A percentile compares a stretch with the other conserved stretches of the same genome.
phyloP scores from a whole-genome alignment of 2,113 vertebrate species.

The Ailuropoda melanoleuca region DNA sequence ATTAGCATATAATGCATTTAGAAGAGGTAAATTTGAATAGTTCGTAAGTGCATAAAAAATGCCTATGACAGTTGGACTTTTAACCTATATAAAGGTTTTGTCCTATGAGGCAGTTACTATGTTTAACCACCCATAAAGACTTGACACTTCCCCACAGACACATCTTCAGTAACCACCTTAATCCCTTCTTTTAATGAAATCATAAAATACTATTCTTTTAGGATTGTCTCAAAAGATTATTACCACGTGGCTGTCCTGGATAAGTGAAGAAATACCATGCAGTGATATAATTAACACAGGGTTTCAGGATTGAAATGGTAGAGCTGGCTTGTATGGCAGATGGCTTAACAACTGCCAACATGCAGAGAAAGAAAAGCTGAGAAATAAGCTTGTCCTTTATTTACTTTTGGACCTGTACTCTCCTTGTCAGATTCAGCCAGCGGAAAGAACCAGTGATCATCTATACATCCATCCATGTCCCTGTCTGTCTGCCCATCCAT shows the following conservation, averaged over 20 bases:
- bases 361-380: neutral
- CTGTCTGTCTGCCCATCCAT: neutral
- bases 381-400: neutral
- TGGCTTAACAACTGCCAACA: neutral
- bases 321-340: neutral
- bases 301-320: neutral
- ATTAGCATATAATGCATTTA: neutral
- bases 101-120: neutral
- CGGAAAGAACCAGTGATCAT: neutral
- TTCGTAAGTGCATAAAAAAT: neutral
- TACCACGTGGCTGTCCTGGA: neutral
- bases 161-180: neutral
- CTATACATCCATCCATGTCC: neutral
- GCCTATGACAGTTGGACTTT: neutral
- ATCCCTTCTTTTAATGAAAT: neutral
- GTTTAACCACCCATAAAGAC: neutral
- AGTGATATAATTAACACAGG: neutral
- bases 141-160: neutral
- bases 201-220: neutral
- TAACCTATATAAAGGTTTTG: neutral
- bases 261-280: neutral
- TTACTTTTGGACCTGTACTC: neutral
- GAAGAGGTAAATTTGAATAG: neutral
- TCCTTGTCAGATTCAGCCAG: neutral
- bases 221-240: neutral